Conservation (phyloP, 2,888 invertebrate genomes). For the Perizoma flavofasciatum region DNA sequence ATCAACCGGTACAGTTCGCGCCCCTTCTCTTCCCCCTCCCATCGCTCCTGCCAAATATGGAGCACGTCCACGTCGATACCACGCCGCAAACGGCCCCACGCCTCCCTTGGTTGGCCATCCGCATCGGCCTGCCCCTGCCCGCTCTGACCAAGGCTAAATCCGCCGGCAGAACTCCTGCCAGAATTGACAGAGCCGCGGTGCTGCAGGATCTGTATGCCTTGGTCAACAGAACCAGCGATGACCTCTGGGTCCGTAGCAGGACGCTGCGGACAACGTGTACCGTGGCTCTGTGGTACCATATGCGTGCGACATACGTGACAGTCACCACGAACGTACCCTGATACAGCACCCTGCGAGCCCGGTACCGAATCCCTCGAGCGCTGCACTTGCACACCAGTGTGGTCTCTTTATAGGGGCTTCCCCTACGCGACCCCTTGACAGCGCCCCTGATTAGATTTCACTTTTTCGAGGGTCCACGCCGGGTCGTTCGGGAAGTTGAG, state of each 20-base stretch:
- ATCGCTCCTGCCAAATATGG: background rate
- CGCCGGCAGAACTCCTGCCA: too few species aligned
- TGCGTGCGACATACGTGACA: conserved; percentile 1
- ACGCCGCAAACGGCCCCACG: background rate
- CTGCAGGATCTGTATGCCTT: too few species aligned
- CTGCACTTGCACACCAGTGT: conserved; percentile 8
- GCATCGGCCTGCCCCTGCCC: too few species aligned
- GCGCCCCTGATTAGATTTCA: background rate
- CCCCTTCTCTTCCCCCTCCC: background rate
- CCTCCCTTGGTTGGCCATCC: background rate
- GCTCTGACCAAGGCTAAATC: too few species aligned
- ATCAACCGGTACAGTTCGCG: conserved; percentile 6
- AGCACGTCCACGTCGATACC: background rate
- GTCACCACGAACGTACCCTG: background rate
- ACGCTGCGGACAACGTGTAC: background rate
- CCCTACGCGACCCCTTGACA: conserved; percentile 5
- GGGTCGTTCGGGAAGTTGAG: background rate
- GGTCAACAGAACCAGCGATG: too few species aligned
- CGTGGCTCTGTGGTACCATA: conserved; percentile 1
- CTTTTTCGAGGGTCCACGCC: conserved; percentile 7
- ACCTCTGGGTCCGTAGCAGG: too few species aligned
- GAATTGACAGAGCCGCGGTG: too few species aligned
- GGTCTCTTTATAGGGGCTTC: conserved; percentile 12
- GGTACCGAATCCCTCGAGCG: too few species aligned
- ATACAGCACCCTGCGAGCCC: background rate